phyloP scores from a whole-genome alignment of 2,113 vertebrate species.

The Apodemus speciosus region DNA sequence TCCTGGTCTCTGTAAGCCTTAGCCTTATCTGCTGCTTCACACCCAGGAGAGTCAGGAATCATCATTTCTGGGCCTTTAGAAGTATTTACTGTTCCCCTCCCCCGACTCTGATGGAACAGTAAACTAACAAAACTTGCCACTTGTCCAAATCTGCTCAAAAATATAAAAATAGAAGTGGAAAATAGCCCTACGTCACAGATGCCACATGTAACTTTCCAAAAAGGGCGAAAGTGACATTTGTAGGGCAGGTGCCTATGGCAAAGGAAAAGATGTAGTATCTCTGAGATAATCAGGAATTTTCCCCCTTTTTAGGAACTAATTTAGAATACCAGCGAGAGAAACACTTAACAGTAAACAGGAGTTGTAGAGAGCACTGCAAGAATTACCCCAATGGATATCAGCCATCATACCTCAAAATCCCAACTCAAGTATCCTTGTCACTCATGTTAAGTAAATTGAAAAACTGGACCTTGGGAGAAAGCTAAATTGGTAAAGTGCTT shows the following conservation, averaged over 20 bases:
- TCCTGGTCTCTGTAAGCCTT: not conserved
- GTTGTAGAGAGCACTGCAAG: not conserved
- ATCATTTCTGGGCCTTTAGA: conserved; percentile 1
- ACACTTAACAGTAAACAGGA: conserved; percentile 5
- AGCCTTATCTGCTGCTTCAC: conserved; percentile 1
- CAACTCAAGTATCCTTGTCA: not conserved
- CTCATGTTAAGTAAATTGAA: conserved; percentile 22
- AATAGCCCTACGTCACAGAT: conserved; percentile 5
- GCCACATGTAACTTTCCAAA: not conserved
- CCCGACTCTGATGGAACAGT: conserved; percentile 4
- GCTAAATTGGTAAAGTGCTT: not conserved
- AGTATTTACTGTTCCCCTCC: not conserved
- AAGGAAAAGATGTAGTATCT: not conserved
- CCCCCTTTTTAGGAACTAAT: not conserved
- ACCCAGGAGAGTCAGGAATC: not conserved
- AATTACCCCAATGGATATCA: not conserved
- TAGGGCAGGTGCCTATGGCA: not conserved
- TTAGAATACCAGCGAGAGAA: conserved; percentile 9
- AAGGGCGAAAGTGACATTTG: conserved; percentile 22
- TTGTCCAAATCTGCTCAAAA: not conserved
- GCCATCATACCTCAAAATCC: not conserved
- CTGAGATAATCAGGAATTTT: not conserved
- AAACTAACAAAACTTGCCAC: not conserved
- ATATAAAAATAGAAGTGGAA: conserved; percentile 10
- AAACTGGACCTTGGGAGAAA: not conserved